Conservation (phyloP, 2,797 vertebrate genomes). For the Esox lucius region DNA sequence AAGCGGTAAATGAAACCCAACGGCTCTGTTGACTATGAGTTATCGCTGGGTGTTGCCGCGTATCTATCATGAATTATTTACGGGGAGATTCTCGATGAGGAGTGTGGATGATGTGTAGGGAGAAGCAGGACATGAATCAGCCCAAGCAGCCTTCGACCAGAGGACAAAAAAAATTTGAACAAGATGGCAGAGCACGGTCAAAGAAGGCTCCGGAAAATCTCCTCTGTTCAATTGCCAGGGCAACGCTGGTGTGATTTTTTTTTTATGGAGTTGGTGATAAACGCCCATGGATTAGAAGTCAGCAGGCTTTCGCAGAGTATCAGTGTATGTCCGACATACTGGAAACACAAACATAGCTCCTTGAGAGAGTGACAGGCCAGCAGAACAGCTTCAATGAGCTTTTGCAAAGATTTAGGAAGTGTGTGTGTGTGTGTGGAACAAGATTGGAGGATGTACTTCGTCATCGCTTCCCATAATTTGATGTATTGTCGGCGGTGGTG, state of each 20-base stretch:
- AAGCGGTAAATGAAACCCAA: conserved; percentile 53
- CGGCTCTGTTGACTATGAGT: conserved; percentile 58
- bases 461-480: no score
- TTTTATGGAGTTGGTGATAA: neutral
- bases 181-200: conserved; percentile 25
- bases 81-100: conserved; percentile 48
- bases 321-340: no score
- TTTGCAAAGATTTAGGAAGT: no score
- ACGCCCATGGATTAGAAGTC: neutral
- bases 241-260: neutral
- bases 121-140: conserved; percentile 58
- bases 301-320: no score
- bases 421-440: no score
- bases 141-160: conserved; percentile 23
- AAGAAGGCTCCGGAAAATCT: neutral
- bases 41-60: conserved; percentile 52
- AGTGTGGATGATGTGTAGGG: conserved; percentile 48
- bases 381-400: no score
- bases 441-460: no score
- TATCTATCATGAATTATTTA: conserved; percentile 62
- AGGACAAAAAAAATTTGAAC: conserved; percentile 41
- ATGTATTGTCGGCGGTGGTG: no score
- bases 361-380: no score
- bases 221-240: neutral
- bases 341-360: no score